Evolutionary conservation across 2,113 vertebrate species (phyloP).

Genomic region (Numenius arquata): DNA sequence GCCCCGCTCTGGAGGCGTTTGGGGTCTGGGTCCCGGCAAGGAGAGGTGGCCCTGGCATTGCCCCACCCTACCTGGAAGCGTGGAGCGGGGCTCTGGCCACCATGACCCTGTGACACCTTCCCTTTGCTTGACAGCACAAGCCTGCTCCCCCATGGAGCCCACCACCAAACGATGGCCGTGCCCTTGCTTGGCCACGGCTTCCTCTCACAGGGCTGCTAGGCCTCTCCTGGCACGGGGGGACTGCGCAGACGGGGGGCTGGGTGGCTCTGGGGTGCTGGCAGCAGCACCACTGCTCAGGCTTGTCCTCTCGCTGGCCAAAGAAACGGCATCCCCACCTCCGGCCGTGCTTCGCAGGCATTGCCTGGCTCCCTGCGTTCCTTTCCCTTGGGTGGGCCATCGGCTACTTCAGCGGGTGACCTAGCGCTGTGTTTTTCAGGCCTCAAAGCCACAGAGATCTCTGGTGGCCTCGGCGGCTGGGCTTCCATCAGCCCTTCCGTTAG

Average conservation of each 20-base stretch:
- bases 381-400: rapidly evolving
- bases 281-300: background rate
- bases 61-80: rapidly evolving
- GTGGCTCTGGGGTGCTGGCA: background rate
- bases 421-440: too few relatives aligned
- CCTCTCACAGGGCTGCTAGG: rapidly evolving
- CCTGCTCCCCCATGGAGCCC: too few relatives aligned
- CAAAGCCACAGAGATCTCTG: background rate
- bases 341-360: rapidly evolving
- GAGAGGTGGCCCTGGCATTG: background rate
- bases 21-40: rapidly evolving
- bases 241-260: background rate
- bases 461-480: background rate
- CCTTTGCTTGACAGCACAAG: rapidly evolving
- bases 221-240: rapidly evolving
- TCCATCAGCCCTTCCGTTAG: background rate
- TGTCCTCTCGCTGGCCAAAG: rapidly evolving
- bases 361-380: rapidly evolving
- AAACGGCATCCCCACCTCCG: rapidly evolving
- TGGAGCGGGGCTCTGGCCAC: rapidly evolving
- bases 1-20: background rate
- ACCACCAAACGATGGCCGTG: too few relatives aligned
- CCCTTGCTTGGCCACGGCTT: rapidly evolving
- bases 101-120: background rate
- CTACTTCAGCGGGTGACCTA: rapidly evolving